Evolutionary conservation across 2,113 vertebrate species (phyloP).

Genomic region (Gallinago undulata): DNA sequence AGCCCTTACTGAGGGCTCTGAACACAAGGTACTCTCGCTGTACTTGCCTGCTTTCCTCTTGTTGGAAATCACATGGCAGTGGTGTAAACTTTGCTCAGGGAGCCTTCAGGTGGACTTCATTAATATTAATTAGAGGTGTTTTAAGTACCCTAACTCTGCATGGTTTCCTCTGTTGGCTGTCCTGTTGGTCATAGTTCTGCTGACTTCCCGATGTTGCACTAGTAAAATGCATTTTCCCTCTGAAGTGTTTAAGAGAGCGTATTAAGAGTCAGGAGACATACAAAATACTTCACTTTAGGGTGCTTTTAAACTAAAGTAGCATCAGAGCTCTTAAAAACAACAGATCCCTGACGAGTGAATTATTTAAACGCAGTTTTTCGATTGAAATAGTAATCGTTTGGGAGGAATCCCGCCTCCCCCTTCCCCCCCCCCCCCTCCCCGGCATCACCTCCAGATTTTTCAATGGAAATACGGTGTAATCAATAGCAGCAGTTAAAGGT

Average conservation of each 20-base stretch:
- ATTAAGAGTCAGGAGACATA: not conserved
- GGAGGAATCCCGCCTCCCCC: not conserved
- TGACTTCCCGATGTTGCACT: no score
- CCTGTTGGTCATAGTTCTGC: not conserved
- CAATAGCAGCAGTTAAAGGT: fast-evolving
- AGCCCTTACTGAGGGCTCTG: not conserved
- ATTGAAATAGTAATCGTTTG: fast-evolving
- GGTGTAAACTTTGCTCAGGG: not conserved
- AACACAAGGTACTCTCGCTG: not conserved
- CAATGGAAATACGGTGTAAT: fast-evolving
- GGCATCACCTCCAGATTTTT: not conserved
- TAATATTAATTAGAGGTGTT: not conserved
- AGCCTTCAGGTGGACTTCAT: not conserved
- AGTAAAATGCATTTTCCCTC: fast-evolving
- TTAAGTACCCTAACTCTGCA: not conserved
- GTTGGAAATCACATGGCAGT: not conserved
- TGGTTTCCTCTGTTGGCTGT: not conserved
- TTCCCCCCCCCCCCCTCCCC: no score
- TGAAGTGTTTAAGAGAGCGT: not conserved
- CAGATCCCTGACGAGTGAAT: fast-evolving
- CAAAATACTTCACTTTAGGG: fast-evolving
- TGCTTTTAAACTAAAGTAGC: not conserved
- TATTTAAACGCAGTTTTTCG: no score
- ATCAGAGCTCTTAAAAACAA: not conserved
- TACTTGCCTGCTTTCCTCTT: not conserved